Evolutionary conservation across 2,888 invertebrate species (phyloP).

Genomic region (Lasioglossum marginatum): DNA sequence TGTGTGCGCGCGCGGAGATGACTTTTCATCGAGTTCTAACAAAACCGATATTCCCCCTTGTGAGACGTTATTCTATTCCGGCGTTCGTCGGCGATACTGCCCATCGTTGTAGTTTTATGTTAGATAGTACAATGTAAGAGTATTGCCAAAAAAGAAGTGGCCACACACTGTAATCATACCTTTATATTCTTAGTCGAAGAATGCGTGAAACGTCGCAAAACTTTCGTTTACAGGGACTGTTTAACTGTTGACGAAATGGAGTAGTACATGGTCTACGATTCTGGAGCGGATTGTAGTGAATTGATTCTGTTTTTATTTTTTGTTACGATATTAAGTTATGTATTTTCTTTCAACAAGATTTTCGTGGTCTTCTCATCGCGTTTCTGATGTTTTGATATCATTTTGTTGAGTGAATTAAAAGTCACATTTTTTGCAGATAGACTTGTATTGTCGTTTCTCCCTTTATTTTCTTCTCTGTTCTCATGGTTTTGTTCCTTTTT

Average conservation of each 20-base stretch:
- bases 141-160: conserved; percentile 59
- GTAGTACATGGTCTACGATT: conserved; percentile 82
- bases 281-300: conserved; percentile 79
- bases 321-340: conserved; percentile 75
- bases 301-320: conserved; percentile 79
- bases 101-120: conserved; percentile 75
- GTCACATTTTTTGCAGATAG: conserved; percentile 78
- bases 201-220: conserved; percentile 50
- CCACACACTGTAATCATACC: conserved; percentile 71
- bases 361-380: conserved; percentile 66
- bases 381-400: conserved; percentile 81
- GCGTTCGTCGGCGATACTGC: conserved; percentile 64
- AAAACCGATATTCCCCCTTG: conserved; percentile 25
- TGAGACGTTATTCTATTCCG: conserved; percentile 63
- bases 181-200: conserved; percentile 71
- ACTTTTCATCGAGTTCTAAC: conserved; percentile 50
- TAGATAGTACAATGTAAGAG: conserved; percentile 74
- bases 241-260: conserved; percentile 82
- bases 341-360: conserved; percentile 71
- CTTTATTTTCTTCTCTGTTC: conserved; percentile 36
- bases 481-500: conserved; percentile 31
- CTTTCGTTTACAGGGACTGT: conserved; percentile 75
- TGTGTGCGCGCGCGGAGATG: conserved; percentile 14
- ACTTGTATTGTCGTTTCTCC: conserved; percentile 48
- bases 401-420: conserved; percentile 82